Conservation (phyloP, 2,113 vertebrate species). For the Muntiacus muntjak region DNA sequence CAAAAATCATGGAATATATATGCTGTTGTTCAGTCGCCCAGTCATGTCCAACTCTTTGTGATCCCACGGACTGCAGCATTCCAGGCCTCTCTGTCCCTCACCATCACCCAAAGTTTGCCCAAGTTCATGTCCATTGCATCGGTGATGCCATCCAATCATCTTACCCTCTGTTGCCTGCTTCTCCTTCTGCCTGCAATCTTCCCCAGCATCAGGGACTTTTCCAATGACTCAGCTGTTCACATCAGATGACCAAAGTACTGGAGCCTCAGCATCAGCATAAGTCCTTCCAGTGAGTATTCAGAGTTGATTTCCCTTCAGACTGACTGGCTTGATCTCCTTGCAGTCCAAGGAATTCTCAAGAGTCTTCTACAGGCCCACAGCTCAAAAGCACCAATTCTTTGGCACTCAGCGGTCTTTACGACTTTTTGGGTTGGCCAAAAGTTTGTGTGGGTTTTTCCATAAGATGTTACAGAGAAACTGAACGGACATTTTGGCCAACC, state of each 20-base stretch:
- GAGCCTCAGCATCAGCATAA: not conserved
- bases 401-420: not conserved
- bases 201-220: not conserved
- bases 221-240: not conserved
- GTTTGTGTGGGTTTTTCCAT: not conserved
- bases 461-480: not conserved
- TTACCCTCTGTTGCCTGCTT: not conserved
- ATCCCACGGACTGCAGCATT: not conserved
- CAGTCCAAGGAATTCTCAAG: not conserved
- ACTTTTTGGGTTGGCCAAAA: not conserved
- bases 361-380: not conserved
- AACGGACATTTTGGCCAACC: not conserved
- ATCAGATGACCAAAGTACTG: not conserved
- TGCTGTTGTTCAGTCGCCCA: not conserved
- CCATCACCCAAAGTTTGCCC: not conserved
- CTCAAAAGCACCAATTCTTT: not conserved
- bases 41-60: not conserved
- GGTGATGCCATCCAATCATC: not conserved
- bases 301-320: not conserved
- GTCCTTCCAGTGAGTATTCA: not conserved
- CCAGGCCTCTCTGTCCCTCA: not conserved
- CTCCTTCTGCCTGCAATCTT: not conserved
- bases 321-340: not conserved
- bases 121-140: not conserved
- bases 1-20: not conserved